phyloP scores from a whole-genome alignment of 2,113 vertebrate genomes.

The Sceloporus tristichus region DNA sequence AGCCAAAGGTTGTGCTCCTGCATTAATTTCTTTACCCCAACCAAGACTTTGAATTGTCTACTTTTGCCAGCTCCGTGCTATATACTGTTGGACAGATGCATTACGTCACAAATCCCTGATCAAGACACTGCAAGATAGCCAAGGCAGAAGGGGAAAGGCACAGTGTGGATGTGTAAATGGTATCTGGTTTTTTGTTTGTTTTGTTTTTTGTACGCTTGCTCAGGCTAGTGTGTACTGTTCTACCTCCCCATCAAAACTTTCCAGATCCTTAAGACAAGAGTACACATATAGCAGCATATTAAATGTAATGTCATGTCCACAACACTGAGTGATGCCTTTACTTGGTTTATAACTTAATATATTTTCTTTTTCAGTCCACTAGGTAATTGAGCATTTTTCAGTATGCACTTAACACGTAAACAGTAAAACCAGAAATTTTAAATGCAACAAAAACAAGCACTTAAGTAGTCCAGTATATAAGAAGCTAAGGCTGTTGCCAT shows the following conservation, averaged over 20 bases:
- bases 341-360: neutral
- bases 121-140: no score
- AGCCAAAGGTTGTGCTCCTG: constrained; percentile 23
- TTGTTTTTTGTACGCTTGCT: neutral
- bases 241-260: neutral
- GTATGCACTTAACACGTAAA: neutral
- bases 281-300: neutral
- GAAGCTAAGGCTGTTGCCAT: no score
- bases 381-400: neutral
- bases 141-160: neutral
- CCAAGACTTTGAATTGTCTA: neutral
- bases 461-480: neutral
- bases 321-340: neutral
- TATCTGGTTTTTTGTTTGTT: neutral
- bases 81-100: neutral
- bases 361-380: neutral
- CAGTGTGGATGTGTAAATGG: neutral
- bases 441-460: neutral
- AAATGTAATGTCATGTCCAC: neutral
- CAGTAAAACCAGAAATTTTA: neutral
- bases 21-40: neutral
- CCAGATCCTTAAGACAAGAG: no score
- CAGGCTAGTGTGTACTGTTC: neutral
- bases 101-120: neutral
- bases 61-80: neutral